Evolutionary conservation across 37 sponge, comb jelly and placozoan genomes (phyloP).

Genomic region (Axinella damicornis): DNA sequence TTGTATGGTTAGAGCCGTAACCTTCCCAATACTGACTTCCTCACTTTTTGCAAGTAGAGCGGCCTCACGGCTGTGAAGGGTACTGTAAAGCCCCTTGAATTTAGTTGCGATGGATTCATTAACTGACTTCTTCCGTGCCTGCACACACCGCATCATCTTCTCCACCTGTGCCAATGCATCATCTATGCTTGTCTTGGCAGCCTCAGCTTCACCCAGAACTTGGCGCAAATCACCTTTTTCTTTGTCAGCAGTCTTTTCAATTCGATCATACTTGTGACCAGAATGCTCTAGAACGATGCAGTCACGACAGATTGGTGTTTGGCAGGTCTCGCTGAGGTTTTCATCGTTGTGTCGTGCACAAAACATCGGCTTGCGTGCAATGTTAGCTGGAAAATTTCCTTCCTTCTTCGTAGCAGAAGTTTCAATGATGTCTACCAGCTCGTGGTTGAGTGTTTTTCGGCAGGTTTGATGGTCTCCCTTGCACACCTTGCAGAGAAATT

Average conservation of each 20-base stretch:
- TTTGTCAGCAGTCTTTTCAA: slow-evolving; percentile 19
- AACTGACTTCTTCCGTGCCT: slow-evolving; percentile 14
- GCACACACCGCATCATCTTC: slow-evolving; percentile 12
- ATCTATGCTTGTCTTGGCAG: slow-evolving; percentile 4
- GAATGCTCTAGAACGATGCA: slow-evolving; percentile 29
- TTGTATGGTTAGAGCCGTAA: slow-evolving; percentile 7
- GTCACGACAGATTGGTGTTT: slow-evolving; percentile 22
- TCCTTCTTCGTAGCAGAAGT: not conserved
- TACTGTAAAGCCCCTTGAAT: slow-evolving; percentile 1
- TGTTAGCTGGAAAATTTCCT: not conserved
- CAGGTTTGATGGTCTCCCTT: slow-evolving; percentile 24
- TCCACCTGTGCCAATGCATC: slow-evolving; percentile 17
- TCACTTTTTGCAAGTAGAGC: slow-evolving; percentile 14
- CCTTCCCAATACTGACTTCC: slow-evolving; percentile 3
- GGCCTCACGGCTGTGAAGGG: slow-evolving; percentile 8
- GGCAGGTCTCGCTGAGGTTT: slow-evolving; percentile 23
- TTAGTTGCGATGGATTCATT: not conserved
- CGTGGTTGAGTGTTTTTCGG: slow-evolving; percentile 29
- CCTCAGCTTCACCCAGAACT: not conserved
- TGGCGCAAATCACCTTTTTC: not conserved
- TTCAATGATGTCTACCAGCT: slow-evolving; percentile 14
- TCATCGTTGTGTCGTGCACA: slow-evolving; percentile 20
- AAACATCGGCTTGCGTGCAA: slow-evolving; percentile 10
- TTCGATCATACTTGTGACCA: slow-evolving; percentile 23
- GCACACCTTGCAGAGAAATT: slow-evolving; percentile 54